phyloP scores from a whole-genome alignment of 2,113 vertebrate genomes.

The Tor tambroides region DNA sequence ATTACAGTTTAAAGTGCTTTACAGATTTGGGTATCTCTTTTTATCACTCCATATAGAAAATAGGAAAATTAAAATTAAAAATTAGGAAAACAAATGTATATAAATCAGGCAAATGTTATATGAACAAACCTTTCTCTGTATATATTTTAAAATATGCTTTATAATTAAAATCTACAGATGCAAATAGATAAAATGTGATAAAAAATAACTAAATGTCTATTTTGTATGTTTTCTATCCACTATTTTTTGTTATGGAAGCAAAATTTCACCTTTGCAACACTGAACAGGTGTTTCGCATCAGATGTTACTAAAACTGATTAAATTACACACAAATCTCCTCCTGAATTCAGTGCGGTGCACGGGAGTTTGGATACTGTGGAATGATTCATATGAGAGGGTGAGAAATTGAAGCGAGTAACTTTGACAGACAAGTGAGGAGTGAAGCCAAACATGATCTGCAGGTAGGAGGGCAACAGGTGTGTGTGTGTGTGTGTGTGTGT shows the following conservation, averaged over 20 bases:
- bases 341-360: background rate
- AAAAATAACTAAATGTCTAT: background rate
- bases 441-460: constrained; percentile 16
- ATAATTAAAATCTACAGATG: too few species aligned
- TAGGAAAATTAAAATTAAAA: too few species aligned
- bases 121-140: too few species aligned
- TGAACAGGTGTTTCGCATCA: background rate
- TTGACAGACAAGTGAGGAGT: constrained; percentile 33
- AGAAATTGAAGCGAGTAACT: background rate
- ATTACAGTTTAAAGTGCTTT: too few species aligned
- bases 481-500: background rate
- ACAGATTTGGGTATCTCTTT: too few species aligned
- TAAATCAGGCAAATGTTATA: too few species aligned
- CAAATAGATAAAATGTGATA: too few species aligned
- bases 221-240: background rate
- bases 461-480: constrained; percentile 26
- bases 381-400: background rate
- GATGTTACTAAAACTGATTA: background rate
- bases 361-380: background rate
- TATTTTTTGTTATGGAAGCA: background rate
- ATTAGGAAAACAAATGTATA: too few species aligned
- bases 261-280: background rate
- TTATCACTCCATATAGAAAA: too few species aligned
- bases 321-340: background rate
- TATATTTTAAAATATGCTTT: too few species aligned